Evolutionary conservation across 2,888 invertebrate species (phyloP).

Genomic region (Urechis unicinctus): DNA sequence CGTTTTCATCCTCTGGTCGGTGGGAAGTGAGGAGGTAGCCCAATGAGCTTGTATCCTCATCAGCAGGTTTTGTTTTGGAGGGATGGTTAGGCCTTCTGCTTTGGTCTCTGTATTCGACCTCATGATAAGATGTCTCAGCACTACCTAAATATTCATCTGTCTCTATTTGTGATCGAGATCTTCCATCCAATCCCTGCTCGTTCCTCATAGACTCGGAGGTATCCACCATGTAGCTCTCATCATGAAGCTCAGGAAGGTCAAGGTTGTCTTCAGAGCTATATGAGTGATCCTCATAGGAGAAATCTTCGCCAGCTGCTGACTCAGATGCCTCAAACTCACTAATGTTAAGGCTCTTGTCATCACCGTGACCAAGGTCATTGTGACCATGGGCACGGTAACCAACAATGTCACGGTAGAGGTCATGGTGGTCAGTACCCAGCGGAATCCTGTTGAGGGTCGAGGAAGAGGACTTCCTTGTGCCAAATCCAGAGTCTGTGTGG

Average conservation of each 20-base stretch:
- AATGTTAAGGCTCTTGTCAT: constrained; percentile 37
- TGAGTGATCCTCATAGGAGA: constrained; percentile 4
- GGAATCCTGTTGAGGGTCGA: constrained; percentile 28
- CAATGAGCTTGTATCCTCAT: background rate
- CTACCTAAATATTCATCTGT: background rate
- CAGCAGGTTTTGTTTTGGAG: background rate
- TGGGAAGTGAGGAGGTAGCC: background rate
- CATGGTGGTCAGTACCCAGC: background rate
- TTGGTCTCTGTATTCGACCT: background rate
- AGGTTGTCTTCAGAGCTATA: constrained; percentile 5
- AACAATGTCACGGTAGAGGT: background rate
- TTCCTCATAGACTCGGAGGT: background rate
- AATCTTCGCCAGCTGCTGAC: constrained; percentile 17
- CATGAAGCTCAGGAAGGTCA: constrained; percentile 14
- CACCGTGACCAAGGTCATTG: constrained; percentile 25
- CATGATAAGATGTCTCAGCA: background rate
- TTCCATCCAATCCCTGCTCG: background rate
- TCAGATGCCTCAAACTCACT: constrained; percentile 45
- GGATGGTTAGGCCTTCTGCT: background rate
- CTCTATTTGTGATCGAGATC: background rate
- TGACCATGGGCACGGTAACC: background rate
- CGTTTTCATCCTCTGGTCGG: background rate
- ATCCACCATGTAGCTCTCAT: constrained; percentile 8
- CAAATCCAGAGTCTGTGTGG: constrained; percentile 39
- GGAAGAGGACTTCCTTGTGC: constrained; percentile 24